Conservation (phyloP, 2,113 vertebrate species). For the Gymnarchus niloticus region DNA sequence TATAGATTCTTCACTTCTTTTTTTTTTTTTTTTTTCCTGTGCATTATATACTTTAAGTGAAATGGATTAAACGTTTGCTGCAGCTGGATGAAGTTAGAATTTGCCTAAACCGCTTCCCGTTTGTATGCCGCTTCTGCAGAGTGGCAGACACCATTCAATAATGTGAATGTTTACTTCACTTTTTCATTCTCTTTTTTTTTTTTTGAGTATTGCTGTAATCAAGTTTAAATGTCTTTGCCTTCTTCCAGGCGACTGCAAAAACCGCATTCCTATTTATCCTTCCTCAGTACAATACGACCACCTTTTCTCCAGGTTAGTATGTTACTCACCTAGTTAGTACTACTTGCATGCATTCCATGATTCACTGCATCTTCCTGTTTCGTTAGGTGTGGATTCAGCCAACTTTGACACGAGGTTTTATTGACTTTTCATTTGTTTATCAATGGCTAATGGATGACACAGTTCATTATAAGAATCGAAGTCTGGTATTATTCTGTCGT, state of each 20-base stretch:
- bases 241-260: conserved; percentile 88
- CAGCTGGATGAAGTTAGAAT: background rate
- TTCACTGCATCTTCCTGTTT: conserved; percentile 2
- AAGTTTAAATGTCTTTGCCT: conserved; percentile 28
- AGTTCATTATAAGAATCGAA: background rate
- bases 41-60: background rate
- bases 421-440: background rate
- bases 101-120: background rate
- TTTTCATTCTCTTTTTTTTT: background rate
- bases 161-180: background rate
- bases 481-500: background rate
- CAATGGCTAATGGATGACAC: background rate
- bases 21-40: too few relatives aligned
- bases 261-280: conserved; percentile 96
- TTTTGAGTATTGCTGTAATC: background rate
- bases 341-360: background rate
- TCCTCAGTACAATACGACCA: conserved; percentile 90
- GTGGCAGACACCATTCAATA: background rate
- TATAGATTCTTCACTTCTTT: background rate
- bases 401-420: background rate
- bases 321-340: background rate
- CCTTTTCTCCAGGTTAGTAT: conserved; percentile 66
- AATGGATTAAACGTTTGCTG: background rate
- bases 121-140: background rate
- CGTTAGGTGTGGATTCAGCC: background rate